These are phyloP conservation scores for Dysmachus trigonus DNA, from an alignment of 2,888 invertebrate species.

Conservation along the genomic window DNA sequence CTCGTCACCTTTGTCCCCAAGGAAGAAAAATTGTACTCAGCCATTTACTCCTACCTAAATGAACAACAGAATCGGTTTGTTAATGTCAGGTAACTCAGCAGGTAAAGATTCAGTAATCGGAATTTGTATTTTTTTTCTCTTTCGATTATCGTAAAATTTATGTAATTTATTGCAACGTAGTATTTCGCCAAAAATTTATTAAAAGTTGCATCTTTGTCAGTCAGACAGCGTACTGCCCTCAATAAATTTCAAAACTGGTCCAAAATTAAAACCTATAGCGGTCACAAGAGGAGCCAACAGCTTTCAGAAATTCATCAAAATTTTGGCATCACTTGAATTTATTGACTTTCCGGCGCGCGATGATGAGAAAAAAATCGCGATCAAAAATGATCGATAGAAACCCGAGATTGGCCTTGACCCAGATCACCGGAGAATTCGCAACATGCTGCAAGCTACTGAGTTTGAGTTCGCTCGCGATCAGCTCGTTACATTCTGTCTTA, in stretches of 20 bases:
- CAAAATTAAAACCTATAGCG: neutral
- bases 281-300: neutral
- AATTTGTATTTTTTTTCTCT: neutral
- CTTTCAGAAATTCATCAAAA: neutral
- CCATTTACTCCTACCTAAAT: neutral
- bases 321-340: neutral
- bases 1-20: neutral
- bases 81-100: neutral
- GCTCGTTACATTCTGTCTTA: neutral
- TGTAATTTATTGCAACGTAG: neutral
- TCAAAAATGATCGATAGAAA: slow-evolving; percentile 41
- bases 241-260: neutral
- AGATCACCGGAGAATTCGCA: slow-evolving; percentile 47
- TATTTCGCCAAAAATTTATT: neutral
- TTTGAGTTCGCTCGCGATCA: neutral
- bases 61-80: neutral
- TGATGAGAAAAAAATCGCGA: neutral
- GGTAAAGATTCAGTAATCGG: neutral
- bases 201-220: neutral
- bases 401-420: slow-evolving; percentile 48
- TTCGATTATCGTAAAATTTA: neutral
- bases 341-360: neutral
- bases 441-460: slow-evolving; percentile 7
- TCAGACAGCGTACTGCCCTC: neutral
- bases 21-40: neutral